These are phyloP conservation scores for Phaenicophaeus curvirostris DNA, from an alignment of 2,797 vertebrate genomes.

Conservation along the genomic window DNA sequence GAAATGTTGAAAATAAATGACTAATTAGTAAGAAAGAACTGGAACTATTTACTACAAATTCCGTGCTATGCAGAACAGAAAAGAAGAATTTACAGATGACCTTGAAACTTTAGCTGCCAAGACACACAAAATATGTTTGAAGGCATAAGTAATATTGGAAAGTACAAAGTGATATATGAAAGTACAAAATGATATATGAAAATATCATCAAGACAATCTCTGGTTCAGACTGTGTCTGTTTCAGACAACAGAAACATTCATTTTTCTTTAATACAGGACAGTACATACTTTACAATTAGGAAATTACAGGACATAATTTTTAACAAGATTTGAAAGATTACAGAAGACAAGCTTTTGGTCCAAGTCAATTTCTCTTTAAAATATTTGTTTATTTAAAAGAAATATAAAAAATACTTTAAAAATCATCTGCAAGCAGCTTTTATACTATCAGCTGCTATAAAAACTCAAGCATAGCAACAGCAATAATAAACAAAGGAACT, in stretches of 20 bases:
- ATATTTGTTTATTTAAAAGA: neutral
- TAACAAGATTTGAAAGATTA: neutral
- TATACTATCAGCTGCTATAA: neutral
- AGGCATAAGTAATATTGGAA: neutral
- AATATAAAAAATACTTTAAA: neutral
- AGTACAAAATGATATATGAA: slow-evolving; percentile 17
- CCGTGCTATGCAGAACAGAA: neutral
- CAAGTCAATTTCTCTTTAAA: neutral
- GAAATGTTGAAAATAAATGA: slow-evolving; percentile 6
- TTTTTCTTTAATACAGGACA: neutral
- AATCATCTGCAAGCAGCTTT: neutral
- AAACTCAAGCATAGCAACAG: neutral
- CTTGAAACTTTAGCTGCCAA: neutral
- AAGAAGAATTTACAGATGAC: neutral
- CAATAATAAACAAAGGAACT: neutral
- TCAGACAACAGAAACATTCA: neutral
- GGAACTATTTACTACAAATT: neutral
- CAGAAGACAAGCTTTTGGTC: neutral
- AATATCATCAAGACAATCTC: neutral
- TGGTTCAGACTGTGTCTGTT: neutral
- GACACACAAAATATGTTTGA: neutral
- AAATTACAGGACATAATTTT: neutral
- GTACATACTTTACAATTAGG: neutral
- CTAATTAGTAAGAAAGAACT: neutral
- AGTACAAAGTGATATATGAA: slow-evolving; percentile 8